These are phyloP conservation scores for Oncorhynchus keta DNA, from an alignment of 2,113 vertebrate species.

Conservation along the genomic window DNA sequence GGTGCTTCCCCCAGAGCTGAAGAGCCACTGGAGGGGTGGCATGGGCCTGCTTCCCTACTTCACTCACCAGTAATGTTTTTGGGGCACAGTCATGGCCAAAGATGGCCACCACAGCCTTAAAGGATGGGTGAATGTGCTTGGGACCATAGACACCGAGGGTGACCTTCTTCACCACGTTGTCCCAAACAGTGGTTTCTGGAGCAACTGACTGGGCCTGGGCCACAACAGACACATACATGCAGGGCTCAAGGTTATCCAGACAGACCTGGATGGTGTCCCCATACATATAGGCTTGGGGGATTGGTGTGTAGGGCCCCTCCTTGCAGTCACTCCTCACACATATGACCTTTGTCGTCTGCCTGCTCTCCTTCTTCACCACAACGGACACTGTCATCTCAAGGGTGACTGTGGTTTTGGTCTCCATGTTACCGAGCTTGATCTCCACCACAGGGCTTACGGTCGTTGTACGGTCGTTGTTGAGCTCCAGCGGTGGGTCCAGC, in stretches of 20 bases:
- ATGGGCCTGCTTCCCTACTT: conserved; percentile 81
- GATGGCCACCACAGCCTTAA: conserved; percentile 90
- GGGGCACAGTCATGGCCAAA: conserved; percentile 95
- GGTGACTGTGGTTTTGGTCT: conserved; percentile 82
- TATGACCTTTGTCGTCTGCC: conserved; percentile 76
- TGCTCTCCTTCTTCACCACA: conserved; percentile 83
- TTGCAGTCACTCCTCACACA: conserved; percentile 88
- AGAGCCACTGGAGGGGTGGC: conserved; percentile 79
- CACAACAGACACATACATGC: conserved; percentile 88
- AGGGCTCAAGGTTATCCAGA: conserved; percentile 90
- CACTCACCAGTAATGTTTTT: conserved; percentile 86
- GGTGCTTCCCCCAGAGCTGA: conserved; percentile 96
- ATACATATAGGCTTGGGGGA: conserved; percentile 77
- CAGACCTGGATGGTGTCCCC: conserved; percentile 88
- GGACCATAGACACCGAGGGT: conserved; percentile 92
- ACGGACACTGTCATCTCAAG: conserved; percentile 92
- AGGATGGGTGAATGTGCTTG: conserved; percentile 94
- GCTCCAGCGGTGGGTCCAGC: conserved; percentile 88
- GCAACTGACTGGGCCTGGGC: conserved; percentile 80
- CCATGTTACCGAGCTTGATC: conserved; percentile 92
- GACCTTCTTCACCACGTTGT: conserved; percentile 88
- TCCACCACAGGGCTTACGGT: conserved; percentile 92
- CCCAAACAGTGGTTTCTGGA: conserved; percentile 88
- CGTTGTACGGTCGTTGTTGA: conserved; percentile 89
- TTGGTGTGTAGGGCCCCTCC: conserved; percentile 84